A percentile compares a stretch with the other conserved stretches of the same genome.
These are phyloP conservation scores for Oreortyx pictus DNA, from an alignment of 2,797 vertebrate genomes.

Conservation along the genomic window DNA sequence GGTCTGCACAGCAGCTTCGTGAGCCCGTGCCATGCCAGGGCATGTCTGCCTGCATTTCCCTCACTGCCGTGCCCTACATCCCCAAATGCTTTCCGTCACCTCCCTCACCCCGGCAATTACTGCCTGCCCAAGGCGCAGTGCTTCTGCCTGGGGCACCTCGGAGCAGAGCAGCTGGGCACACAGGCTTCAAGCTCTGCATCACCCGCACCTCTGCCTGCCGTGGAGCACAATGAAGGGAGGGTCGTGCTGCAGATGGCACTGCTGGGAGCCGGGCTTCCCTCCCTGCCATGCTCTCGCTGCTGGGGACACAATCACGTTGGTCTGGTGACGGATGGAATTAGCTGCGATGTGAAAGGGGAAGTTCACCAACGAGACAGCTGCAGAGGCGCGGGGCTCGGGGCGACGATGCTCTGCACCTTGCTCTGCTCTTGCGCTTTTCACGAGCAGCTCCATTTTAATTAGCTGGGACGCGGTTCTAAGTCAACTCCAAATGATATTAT, in stretches of 20 bases:
- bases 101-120: background rate
- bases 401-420: background rate
- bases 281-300: background rate
- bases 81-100: background rate
- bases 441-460: slow-evolving; percentile 57
- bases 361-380: slow-evolving; percentile 6
- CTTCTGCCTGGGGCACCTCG: background rate
- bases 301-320: slow-evolving; percentile 19
- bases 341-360: background rate
- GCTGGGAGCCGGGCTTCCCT: background rate
- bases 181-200: background rate
- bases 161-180: background rate
- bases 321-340: slow-evolving; percentile 50
- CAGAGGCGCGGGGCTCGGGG: background rate
- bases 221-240: background rate
- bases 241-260: background rate
- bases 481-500: slow-evolving; percentile 47
- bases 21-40: background rate
- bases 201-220: no score
- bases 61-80: background rate
- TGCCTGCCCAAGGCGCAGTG: background rate
- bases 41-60: background rate
- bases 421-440: background rate
- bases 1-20: fast-evolving
- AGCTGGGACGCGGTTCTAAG: slow-evolving; percentile 33